These are phyloP conservation scores for Dasypus novemcinctus DNA, from an alignment of 2,113 vertebrate species.

Conservation along the genomic window DNA sequence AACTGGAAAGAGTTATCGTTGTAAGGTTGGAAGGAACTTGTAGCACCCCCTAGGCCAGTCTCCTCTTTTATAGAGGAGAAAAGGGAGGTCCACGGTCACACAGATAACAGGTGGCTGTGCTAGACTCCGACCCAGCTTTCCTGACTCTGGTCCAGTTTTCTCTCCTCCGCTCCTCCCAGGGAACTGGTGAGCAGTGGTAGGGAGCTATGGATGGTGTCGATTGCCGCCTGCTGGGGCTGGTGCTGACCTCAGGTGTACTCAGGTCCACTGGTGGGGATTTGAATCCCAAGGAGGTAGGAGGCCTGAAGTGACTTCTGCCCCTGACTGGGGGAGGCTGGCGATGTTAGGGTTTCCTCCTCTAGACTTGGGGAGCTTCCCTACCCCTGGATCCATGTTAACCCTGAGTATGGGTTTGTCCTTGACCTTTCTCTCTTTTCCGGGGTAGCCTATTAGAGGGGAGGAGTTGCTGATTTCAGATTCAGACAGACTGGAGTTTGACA, in stretches of 20 bases:
- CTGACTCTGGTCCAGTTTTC: no score
- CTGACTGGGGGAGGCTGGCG: neutral
- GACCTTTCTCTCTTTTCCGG: neutral
- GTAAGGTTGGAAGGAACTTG: neutral
- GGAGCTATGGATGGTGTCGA: no score
- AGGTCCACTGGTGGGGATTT: neutral
- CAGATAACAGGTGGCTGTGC: neutral
- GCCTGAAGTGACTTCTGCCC: neutral
- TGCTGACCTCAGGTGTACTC: no score
- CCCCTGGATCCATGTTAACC: neutral
- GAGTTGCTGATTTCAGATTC: no score
- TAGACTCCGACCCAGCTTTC: neutral
- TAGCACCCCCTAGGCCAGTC: neutral
- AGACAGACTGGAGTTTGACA: neutral
- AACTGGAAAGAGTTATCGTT: fast-evolving
- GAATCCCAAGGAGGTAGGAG: neutral
- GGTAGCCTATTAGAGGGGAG: neutral
- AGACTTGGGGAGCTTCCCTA: neutral
- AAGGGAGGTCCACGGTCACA: neutral
- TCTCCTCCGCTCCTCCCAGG: neutral
- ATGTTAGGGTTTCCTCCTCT: neutral
- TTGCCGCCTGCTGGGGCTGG: no score
- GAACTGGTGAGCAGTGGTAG: neutral
- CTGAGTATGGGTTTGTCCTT: neutral
- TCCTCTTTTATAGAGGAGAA: neutral